Evolutionary conservation across 2,113 vertebrate genomes (phyloP).

Genomic region (Pteruthius melanotis): DNA sequence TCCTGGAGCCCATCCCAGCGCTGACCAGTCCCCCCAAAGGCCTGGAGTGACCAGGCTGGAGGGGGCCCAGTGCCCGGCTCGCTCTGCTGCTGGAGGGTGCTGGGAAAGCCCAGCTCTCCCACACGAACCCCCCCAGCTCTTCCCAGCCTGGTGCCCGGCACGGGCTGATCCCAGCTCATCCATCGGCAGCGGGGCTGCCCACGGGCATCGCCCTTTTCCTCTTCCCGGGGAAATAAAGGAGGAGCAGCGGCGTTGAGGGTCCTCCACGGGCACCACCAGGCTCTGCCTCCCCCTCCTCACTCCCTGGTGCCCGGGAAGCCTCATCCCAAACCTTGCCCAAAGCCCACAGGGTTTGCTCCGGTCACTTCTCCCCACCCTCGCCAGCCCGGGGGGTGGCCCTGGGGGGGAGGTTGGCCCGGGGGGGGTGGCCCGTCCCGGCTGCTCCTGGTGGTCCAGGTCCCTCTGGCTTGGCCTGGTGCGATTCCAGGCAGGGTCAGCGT

Average conservation of each 20-base stretch:
- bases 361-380: accelerated
- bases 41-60: neutral
- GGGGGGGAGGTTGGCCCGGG: accelerated
- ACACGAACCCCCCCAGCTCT: neutral
- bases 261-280: neutral
- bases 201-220: neutral
- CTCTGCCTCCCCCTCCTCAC: neutral
- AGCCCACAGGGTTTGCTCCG: neutral
- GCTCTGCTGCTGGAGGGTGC: no score
- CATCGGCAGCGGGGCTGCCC: neutral
- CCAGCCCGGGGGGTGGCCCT: accelerated
- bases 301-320: accelerated
- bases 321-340: neutral
- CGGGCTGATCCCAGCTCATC: neutral
- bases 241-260: accelerated
- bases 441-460: accelerated
- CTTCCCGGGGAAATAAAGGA: neutral
- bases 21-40: neutral
- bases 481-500: neutral
- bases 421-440: accelerated
- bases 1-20: accelerated
- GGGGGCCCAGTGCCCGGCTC: neutral
- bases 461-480: neutral
- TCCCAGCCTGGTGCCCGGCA: neutral
- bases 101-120: neutral